phyloP scores from a whole-genome alignment of 2,888 invertebrate species.

The Scelioninae gen. 1 region DNA sequence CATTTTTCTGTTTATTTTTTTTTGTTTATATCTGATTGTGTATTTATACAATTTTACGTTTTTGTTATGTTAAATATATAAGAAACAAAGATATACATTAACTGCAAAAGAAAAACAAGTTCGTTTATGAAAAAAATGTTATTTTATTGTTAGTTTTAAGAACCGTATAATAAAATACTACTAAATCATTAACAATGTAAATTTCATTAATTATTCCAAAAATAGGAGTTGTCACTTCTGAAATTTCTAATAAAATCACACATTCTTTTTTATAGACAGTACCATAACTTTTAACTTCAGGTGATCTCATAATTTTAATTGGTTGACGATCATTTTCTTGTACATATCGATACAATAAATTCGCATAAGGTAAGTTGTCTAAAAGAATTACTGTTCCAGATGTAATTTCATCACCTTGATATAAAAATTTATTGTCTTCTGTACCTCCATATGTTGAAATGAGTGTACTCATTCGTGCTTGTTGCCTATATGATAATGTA shows the following conservation, averaged over 20 bases:
- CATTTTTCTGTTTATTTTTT: too few species aligned
- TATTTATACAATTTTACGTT: too few species aligned
- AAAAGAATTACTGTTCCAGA: constrained; percentile 51
- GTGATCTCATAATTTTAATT: constrained; percentile 27
- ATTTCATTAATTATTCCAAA: constrained; percentile 15
- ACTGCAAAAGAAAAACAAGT: too few species aligned
- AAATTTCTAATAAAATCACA: constrained; percentile 11
- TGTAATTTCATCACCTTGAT: constrained; percentile 52
- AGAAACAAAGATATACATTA: too few species aligned
- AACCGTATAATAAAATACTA: constrained; percentile 4
- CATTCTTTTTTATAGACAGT: background rate
- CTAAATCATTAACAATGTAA: background rate
- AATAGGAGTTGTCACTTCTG: background rate
- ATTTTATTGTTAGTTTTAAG: background rate
- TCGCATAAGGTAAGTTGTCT: constrained; percentile 37
- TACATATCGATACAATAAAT: constrained; percentile 31
- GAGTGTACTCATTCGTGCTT: constrained; percentile 44
- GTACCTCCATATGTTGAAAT: constrained; percentile 56
- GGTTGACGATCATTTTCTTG: constrained; percentile 24
- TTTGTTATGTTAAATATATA: too few species aligned
- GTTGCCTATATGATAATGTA: constrained; percentile 32
- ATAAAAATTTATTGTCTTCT: constrained; percentile 50
- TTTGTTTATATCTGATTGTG: too few species aligned
- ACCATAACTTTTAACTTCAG: constrained; percentile 1
- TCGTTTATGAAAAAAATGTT: too few species aligned